Percentiles rank a stretch among this genome's conserved stretches.
Conservation (phyloP, 2,113 vertebrate species). For the Meriones unguiculatus region DNA sequence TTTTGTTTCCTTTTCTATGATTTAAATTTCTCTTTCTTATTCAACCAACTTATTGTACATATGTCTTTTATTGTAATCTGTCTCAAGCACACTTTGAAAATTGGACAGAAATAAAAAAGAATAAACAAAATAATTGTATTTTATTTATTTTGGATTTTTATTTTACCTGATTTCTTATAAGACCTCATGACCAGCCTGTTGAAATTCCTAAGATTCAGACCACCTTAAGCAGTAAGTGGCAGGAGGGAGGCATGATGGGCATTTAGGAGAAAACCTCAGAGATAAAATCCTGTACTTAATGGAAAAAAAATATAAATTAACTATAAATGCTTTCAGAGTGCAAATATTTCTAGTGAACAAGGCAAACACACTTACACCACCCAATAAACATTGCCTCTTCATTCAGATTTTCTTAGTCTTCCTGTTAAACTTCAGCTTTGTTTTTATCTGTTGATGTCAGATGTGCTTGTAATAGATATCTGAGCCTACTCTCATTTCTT, state of each 20-base stretch:
- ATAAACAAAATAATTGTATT: conserved; percentile 42
- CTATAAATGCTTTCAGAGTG: background rate
- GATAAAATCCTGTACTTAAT: background rate
- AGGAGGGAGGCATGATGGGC: background rate
- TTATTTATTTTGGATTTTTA: no score
- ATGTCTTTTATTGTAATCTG: conserved; percentile 62
- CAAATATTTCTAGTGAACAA: background rate
- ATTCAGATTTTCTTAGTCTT: background rate
- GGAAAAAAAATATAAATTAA: background rate
- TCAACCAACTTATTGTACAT: conserved; percentile 33
- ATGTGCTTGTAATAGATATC: background rate
- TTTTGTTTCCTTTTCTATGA: conserved; percentile 52
- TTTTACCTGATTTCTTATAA: conserved; percentile 43
- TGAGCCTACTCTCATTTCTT: background rate
- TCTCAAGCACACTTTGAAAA: conserved; percentile 38
- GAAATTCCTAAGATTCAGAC: conserved; percentile 45
- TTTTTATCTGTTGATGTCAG: background rate
- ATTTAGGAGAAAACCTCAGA: conserved; percentile 3
- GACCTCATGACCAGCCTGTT: background rate
- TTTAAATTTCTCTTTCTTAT: conserved; percentile 70
- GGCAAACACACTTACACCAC: background rate
- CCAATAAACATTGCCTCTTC: background rate
- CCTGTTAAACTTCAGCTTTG: background rate
- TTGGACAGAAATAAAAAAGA: conserved; percentile 35
- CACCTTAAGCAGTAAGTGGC: conserved; percentile 7